Conservation (phyloP, 1,140 invertebrate species). For the Maniola jurtina region DNA sequence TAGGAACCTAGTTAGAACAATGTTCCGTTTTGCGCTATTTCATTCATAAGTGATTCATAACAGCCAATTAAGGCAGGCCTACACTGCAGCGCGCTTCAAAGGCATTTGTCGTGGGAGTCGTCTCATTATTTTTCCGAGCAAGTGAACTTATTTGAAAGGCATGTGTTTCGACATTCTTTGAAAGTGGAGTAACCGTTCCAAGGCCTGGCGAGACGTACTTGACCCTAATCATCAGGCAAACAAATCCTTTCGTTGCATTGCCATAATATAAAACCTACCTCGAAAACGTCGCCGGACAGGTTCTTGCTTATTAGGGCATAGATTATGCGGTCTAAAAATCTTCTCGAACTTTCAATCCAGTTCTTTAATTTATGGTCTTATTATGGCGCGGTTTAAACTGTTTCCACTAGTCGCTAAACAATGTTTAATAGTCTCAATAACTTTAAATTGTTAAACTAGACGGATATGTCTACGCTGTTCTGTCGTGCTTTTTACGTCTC, state of each 20-base stretch:
- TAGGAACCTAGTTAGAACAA: too few relatives aligned
- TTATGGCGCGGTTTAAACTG: too few relatives aligned
- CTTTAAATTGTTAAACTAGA: too few relatives aligned
- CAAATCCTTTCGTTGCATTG: conserved; percentile 21
- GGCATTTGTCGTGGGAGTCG: not conserved
- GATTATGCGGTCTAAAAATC: too few relatives aligned
- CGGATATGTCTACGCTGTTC: too few relatives aligned
- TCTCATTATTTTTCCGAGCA: conserved; percentile 30
- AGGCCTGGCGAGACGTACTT: conserved; percentile 28
- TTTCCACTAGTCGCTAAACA: too few relatives aligned
- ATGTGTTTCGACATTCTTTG: conserved; percentile 22
- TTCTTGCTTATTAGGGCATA: too few relatives aligned
- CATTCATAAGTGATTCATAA: not conserved
- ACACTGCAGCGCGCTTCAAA: conserved; percentile 14
- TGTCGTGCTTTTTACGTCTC: too few relatives aligned
- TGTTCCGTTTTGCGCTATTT: not conserved
- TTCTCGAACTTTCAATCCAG: too few relatives aligned
- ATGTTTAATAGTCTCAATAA: too few relatives aligned
- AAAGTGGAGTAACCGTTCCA: conserved; percentile 23
- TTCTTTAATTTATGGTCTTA: too few relatives aligned
- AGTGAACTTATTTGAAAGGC: conserved; percentile 29
- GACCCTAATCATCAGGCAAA: conserved; percentile 32
- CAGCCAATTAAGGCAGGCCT: not conserved
- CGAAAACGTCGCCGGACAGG: not conserved
- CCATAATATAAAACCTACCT: not conserved